phyloP scores from a whole-genome alignment of 2,888 invertebrate genomes.

The Hirtodrosophila duncani region DNA sequence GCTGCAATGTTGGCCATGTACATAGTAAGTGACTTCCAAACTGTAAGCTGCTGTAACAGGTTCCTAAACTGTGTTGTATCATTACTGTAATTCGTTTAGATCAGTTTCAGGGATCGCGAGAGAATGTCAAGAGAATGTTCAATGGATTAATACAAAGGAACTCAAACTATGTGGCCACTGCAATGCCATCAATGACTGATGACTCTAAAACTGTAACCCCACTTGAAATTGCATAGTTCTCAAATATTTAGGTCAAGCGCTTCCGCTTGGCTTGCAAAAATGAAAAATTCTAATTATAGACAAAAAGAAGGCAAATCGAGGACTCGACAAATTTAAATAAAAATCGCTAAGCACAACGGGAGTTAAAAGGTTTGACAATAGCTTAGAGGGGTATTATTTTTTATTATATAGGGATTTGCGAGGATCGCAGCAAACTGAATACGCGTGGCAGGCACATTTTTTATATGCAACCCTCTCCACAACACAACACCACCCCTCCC shows the following conservation, averaged over 20 bases:
- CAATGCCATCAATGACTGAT: too few species aligned
- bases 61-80: too few species aligned
- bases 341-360: conserved; percentile 27
- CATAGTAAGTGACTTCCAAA: too few species aligned
- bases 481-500: conserved; percentile 32
- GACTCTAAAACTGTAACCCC: not conserved
- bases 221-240: too few species aligned
- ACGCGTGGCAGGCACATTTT: conserved; percentile 61
- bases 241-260: conserved; percentile 51
- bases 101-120: too few species aligned
- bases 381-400: conserved; percentile 47
- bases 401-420: too few species aligned
- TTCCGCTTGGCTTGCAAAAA: conserved; percentile 56
- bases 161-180: too few species aligned
- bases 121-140: too few species aligned
- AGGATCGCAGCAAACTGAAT: conserved; percentile 54
- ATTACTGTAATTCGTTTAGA: too few species aligned
- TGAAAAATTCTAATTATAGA: conserved; percentile 31
- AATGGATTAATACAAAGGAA: too few species aligned
- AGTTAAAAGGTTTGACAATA: conserved; percentile 30
- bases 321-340: conserved; percentile 38
- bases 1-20: too few species aligned
- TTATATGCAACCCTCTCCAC: conserved; percentile 40
- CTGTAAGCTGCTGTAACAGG: too few species aligned
- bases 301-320: conserved; percentile 1